Conservation (phyloP, 64 coral and sea anemone genomes). For the Acropora yongei region DNA sequence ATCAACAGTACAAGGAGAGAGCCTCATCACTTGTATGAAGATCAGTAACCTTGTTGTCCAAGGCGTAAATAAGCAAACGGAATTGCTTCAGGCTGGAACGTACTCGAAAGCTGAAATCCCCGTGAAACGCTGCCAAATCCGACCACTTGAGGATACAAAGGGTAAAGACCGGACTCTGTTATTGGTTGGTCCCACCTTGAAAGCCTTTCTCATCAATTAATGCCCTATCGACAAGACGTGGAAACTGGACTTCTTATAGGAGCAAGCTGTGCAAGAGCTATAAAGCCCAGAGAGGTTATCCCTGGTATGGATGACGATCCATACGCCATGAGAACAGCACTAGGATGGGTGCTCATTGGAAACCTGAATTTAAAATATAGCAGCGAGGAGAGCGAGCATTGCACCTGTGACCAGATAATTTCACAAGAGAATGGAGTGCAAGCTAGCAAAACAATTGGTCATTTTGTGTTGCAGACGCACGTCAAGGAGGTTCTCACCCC, state of each 20-base stretch:
- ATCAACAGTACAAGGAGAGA: background rate
- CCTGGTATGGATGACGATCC: conserved; percentile 38
- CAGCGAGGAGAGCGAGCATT: background rate
- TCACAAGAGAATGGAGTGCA: background rate
- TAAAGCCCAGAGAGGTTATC: conserved; percentile 64
- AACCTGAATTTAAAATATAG: background rate
- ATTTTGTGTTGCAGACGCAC: background rate
- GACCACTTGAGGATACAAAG: no score
- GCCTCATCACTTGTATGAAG: background rate
- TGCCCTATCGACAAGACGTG: conserved; percentile 44
- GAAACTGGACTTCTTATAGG: conserved; percentile 50
- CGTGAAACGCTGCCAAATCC: no score
- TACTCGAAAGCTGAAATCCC: no score
- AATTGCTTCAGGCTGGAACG: no score
- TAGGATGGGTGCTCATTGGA: conserved; percentile 61
- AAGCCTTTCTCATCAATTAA: background rate
- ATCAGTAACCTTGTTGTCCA: no score
- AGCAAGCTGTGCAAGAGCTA: conserved; percentile 54
- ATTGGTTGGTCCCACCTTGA: no score
- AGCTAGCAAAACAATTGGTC: background rate
- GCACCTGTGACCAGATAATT: background rate
- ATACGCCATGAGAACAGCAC: conserved; percentile 37
- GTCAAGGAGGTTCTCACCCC: background rate
- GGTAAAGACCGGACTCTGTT: no score
- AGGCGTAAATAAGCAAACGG: no score